A percentile compares a stretch with the other conserved stretches of the same genome.
Evolutionary conservation across 2,113 vertebrate species (phyloP).

Genomic region (Apodemus speciosus): DNA sequence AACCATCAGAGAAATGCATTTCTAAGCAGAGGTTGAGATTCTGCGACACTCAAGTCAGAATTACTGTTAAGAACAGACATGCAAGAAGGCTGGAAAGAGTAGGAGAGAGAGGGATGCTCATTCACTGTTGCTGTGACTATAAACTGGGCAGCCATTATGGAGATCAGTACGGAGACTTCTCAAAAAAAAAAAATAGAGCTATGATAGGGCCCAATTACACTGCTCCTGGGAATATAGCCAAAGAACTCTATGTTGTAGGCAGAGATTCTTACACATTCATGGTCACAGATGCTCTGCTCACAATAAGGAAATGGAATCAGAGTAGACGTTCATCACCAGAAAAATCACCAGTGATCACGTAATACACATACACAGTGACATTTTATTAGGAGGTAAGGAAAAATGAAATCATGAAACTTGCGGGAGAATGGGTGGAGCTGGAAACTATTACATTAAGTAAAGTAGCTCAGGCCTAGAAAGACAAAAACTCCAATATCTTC

Average conservation of each 20-base stretch:
- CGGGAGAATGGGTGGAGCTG: background rate
- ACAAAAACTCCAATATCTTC: background rate
- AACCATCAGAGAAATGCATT: background rate
- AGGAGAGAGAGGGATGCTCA: background rate
- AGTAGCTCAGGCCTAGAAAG: background rate
- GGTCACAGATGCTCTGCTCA: background rate
- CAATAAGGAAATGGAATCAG: background rate
- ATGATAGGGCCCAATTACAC: background rate
- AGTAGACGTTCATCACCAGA: background rate
- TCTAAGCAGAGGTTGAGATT: background rate
- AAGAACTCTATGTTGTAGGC: background rate
- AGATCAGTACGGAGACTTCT: background rate
- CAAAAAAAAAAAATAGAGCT: background rate
- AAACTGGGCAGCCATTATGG: background rate
- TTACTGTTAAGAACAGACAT: background rate
- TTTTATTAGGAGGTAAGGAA: background rate
- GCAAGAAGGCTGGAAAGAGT: background rate
- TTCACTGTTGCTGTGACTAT: background rate
- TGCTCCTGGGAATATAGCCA: background rate
- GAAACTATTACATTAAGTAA: background rate
- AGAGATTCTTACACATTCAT: background rate
- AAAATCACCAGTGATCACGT: background rate
- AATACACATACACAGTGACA: background rate
- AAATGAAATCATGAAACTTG: background rate
- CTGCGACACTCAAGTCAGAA: background rate